These are phyloP conservation scores for Neodiprion lecontei DNA, from an alignment of 1,140 invertebrate species.

Conservation along the genomic window DNA sequence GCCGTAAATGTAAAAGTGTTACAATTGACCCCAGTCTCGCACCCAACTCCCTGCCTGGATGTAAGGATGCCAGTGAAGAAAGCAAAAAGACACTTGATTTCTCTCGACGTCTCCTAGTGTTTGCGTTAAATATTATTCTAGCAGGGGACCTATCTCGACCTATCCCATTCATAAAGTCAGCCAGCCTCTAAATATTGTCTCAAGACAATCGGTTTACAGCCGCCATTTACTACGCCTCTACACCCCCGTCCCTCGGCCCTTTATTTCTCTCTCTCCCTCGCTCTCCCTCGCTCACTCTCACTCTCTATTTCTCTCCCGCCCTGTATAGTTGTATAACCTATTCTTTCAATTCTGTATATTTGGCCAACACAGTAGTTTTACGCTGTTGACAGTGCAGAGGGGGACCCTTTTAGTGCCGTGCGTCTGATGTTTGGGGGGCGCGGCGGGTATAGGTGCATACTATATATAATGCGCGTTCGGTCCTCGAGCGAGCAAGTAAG, in stretches of 20 bases:
- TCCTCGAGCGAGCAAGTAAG: constrained; percentile 6
- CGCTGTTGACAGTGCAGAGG: background rate
- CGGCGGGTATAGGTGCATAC: background rate
- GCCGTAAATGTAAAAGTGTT: too few species aligned
- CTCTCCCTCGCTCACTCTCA: background rate
- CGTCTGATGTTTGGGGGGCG: background rate
- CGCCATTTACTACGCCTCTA: constrained; percentile 1
- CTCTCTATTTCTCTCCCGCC: background rate
- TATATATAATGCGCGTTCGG: background rate
- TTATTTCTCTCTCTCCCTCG: background rate
- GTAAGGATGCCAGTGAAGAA: background rate
- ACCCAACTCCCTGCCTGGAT: too few species aligned
- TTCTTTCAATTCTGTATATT: background rate
- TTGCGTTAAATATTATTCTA: background rate
- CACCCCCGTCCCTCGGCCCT: background rate
- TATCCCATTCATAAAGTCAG: background rate
- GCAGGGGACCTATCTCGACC: background rate
- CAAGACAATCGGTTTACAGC: background rate
- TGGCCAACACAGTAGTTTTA: constrained; percentile 4
- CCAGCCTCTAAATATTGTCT: constrained; percentile 3
- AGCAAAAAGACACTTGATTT: background rate
- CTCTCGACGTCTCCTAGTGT: background rate
- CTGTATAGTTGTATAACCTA: background rate
- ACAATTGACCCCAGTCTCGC: too few species aligned
- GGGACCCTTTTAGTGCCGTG: background rate